Evolutionary conservation across 1,140 invertebrate genomes (phyloP), one percentile per base, ranked within the genome.

Genomic region (Neodiprion virginianus): DNA sequence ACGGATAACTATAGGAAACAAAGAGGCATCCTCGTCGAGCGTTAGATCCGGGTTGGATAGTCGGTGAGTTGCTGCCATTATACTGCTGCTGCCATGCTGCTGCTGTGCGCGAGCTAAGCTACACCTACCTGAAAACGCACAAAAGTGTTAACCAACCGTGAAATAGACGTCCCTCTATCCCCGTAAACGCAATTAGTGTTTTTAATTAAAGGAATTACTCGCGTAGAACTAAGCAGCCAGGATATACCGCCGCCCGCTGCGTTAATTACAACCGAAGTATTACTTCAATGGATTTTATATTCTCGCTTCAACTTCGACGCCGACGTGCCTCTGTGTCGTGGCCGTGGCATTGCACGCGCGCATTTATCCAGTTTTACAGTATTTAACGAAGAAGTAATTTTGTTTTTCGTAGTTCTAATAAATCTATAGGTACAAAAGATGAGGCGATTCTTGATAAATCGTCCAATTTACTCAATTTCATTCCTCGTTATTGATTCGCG

Each of bases 151-250:
- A 14, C 53, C 53, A 61, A 61, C 53, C 53, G 53, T 61, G 53
- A 61, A 61, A 61, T 61, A 61, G 53, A 61, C 53, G 53, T 61
- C 53, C 11, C 53, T 61, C 53, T 61, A 61, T 61, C 53, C 53
- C n/a, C 53, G 53, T 61, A 61, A 61, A 61, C 53, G 53, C 53
- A 61, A 61, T 61, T 61, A 61, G 53, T 61, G 53, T 61, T 61
- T 61, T 61, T 61, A 61, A 61, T 61, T 61, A 61, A 61, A 61
- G 53, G 53, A 61, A 61, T 61, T 61, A 61, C 53, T 61, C 53
- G 53, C n/a, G 53, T 61, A 61, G 53, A 61, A 61, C 53, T 61
- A 61, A 61, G 53, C 53, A 61, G 53, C 11, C n/a, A 61, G 53
- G 28, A 40, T 40, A 61, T 61, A 61, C 53, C 8, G 53, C 11